Conservation (phyloP, 2,113 vertebrate genomes). For the Alaudala cheleensis region DNA sequence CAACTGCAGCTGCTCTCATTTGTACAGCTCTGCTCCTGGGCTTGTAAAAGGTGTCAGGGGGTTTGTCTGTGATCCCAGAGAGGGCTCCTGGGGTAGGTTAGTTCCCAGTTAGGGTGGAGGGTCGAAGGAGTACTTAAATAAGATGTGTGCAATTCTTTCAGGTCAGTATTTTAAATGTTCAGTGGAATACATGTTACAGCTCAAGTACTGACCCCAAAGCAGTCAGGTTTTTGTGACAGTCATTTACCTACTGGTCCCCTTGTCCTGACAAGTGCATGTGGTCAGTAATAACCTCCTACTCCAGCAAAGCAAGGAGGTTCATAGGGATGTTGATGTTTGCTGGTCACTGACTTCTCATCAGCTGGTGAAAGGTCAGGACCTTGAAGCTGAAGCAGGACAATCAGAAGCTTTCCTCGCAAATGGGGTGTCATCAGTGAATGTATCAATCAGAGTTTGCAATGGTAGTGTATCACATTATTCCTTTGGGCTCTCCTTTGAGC, state of each 20-base stretch:
- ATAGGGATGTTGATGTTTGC: neutral
- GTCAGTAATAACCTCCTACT: neutral
- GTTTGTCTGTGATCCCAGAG: neutral
- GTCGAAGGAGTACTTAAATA: neutral
- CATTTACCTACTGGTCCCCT: neutral
- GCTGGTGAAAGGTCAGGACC: neutral
- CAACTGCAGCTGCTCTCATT: neutral
- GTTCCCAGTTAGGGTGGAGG: neutral
- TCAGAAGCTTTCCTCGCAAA: neutral
- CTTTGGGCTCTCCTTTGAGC: neutral
- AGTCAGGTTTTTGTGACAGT: neutral
- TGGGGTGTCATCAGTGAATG: neutral
- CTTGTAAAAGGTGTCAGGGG: neutral
- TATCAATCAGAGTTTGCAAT: neutral
- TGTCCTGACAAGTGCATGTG: neutral
- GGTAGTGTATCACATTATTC: rapidly evolving
- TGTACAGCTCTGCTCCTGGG: neutral
- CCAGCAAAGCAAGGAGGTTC: neutral
- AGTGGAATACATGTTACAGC: neutral
- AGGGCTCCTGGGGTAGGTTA: neutral
- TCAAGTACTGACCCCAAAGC: rapidly evolving
- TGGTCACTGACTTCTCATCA: neutral
- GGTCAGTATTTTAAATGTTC: neutral
- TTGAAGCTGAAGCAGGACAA: neutral
- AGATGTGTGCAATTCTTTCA: neutral